A percentile compares a stretch with the other conserved stretches of the same genome.
Evolutionary conservation across 2,888 invertebrate genomes (phyloP).

Genomic region (Chloroclysta siterata): DNA sequence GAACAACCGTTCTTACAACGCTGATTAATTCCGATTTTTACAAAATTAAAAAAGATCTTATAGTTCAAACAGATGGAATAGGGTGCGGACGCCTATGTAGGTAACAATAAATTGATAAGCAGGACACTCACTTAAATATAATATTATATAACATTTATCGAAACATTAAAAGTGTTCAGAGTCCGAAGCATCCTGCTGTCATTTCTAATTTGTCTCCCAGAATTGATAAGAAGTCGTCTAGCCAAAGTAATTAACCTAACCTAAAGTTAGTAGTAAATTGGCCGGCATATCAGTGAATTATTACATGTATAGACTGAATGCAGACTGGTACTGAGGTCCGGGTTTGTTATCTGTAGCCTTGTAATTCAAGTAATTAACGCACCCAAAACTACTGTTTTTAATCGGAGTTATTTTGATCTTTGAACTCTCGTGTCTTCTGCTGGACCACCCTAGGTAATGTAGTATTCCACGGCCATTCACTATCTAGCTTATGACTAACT

Average conservation of each 20-base stretch:
- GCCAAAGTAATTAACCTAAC: neutral
- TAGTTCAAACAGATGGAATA: no score
- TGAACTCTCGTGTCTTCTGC: neutral
- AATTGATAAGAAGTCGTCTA: constrained; percentile 5
- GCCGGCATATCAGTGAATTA: constrained; percentile 22
- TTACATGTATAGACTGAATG: constrained; percentile 37
- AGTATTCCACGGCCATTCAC: neutral
- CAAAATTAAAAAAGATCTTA: no score
- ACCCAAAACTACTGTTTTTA: constrained; percentile 8
- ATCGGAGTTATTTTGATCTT: neutral
- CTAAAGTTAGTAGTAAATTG: constrained; percentile 5
- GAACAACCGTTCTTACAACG: no score
- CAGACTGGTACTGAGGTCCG: constrained; percentile 33
- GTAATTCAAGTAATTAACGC: constrained; percentile 25
- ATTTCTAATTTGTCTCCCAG: constrained; percentile 2
- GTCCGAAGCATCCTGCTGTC: constrained; percentile 14
- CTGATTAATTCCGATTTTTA: no score
- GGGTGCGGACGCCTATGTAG: no score
- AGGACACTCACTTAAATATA: no score
- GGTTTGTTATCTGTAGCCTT: constrained; percentile 48
- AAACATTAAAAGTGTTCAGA: neutral
- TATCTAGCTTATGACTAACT: neutral
- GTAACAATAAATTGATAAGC: no score
- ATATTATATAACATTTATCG: no score
- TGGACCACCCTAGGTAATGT: neutral